These are phyloP conservation scores for Rhineura floridana DNA, from an alignment of 2,113 vertebrate species.

Conservation along the genomic window DNA sequence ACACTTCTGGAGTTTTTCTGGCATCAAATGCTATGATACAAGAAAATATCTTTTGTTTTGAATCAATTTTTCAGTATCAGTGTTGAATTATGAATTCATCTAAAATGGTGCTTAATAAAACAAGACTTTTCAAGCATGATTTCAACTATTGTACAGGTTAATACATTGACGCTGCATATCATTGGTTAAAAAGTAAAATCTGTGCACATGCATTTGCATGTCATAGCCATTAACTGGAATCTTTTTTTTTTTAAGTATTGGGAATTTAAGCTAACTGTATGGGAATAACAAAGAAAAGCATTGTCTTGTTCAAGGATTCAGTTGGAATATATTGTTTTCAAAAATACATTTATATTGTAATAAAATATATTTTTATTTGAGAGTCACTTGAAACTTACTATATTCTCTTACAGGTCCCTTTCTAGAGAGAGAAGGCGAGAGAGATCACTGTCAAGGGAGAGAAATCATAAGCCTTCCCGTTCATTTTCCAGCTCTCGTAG, in stretches of 20 bases:
- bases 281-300: not conserved
- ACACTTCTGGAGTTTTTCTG: not conserved
- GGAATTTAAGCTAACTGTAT: not conserved
- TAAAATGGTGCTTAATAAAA: not conserved
- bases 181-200: not conserved
- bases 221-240: not conserved
- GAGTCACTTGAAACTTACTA: not conserved
- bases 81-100: not conserved
- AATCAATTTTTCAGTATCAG: not conserved
- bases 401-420: slow-evolving; percentile 82
- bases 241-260: not conserved
- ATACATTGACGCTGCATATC: not conserved
- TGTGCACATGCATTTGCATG: not conserved
- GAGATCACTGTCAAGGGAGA: slow-evolving; percentile 92
- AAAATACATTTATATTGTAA: not conserved
- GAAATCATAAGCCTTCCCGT: slow-evolving; percentile 92
- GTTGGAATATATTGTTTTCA: not conserved
- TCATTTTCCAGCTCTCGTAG: slow-evolving; percentile 96
- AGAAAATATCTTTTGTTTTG: not conserved
- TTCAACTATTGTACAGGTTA: not conserved
- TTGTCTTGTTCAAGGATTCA: not conserved
- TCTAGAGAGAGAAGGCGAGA: slow-evolving; percentile 95
- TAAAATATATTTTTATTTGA: not conserved
- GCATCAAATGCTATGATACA: not conserved
- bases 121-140: not conserved